Evolutionary conservation across 92 coral and sea anemone species (phyloP).

Genomic region (Anthopleura xanthogrammica): DNA sequence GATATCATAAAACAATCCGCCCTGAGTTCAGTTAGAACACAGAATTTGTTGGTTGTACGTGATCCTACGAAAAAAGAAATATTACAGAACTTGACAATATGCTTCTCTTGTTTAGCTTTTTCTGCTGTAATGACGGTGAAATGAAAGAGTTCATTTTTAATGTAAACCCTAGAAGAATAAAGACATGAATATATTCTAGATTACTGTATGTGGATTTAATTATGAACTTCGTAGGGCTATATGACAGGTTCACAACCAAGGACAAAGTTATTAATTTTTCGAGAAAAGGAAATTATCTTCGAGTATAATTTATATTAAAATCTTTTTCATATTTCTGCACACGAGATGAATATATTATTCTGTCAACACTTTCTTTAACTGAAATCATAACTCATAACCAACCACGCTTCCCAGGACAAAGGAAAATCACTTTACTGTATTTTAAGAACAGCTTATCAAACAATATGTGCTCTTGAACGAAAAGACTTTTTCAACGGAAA

Average conservation of each 20-base stretch:
- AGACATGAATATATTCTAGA: neutral
- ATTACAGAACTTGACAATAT: no score
- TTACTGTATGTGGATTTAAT: neutral
- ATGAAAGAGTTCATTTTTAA: neutral
- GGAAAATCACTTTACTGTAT: neutral
- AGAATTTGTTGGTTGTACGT: no score
- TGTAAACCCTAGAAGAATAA: neutral
- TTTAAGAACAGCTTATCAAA: constrained; percentile 1
- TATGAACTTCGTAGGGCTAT: neutral
- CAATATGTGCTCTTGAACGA: constrained; percentile 5
- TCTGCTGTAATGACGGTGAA: neutral
- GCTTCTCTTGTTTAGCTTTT: neutral
- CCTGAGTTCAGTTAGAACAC: no score
- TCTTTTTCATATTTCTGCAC: neutral
- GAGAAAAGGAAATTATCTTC: neutral
- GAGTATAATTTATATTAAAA: neutral
- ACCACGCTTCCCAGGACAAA: neutral
- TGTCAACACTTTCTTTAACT: neutral
- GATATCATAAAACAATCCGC: no score
- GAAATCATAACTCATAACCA: neutral
- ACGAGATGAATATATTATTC: neutral
- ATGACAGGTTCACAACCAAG: neutral
- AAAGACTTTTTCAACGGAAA: neutral
- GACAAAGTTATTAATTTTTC: neutral
- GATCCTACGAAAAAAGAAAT: no score